These are phyloP conservation scores for Caenorhabditis auriculariae DNA, from an alignment of 2,888 invertebrate genomes.

Conservation along the genomic window DNA sequence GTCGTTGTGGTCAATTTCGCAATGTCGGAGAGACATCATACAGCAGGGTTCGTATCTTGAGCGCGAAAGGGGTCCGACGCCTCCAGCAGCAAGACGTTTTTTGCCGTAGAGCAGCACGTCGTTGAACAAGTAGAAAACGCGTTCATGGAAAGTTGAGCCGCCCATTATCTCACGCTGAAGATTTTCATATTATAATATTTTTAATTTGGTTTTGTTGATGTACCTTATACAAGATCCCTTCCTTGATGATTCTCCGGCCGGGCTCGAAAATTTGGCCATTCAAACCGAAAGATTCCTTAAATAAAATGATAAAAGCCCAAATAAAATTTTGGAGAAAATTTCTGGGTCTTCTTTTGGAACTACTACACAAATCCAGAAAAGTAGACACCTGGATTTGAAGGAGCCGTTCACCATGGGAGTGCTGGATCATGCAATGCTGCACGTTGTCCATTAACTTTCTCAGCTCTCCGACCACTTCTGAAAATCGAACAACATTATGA, in stretches of 20 bases:
- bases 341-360: neutral
- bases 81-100: constrained; percentile 11
- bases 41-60: constrained; percentile 30
- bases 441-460: constrained; percentile 24
- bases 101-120: constrained; percentile 40
- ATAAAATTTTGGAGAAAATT: neutral
- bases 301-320: neutral
- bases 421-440: constrained; percentile 33
- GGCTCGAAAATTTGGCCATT: constrained; percentile 30
- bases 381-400: constrained; percentile 24
- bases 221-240: constrained; percentile 31
- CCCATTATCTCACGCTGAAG: constrained; percentile 27
- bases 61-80: constrained; percentile 10
- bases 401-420: constrained; percentile 30
- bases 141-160: constrained; percentile 24
- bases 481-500: neutral
- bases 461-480: constrained; percentile 26
- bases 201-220: neutral
- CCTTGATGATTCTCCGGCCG: constrained; percentile 28
- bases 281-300: constrained; percentile 7
- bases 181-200: neutral
- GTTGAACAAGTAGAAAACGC: constrained; percentile 34
- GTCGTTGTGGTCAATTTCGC: constrained; percentile 16
- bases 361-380: too few relatives aligned
- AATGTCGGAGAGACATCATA: constrained; percentile 26